Evolutionary conservation across 92 coral and sea anemone species (phyloP).

Genomic region (Umimayanthus kanabou): DNA sequence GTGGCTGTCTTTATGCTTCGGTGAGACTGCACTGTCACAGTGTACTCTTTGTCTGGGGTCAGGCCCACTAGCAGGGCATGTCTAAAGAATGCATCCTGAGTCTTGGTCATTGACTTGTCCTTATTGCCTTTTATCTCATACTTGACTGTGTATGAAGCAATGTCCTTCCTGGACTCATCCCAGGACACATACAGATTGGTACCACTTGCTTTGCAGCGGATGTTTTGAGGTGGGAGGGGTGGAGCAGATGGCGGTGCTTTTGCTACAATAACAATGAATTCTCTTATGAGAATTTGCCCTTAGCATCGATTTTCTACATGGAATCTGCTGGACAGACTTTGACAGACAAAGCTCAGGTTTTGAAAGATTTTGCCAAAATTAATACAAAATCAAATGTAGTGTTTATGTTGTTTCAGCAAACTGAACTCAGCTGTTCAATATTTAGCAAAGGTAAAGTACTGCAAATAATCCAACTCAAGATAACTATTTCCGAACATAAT

Average conservation of each 20-base stretch:
- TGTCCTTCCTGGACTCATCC: slow-evolving; percentile 51
- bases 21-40: slow-evolving; percentile 53
- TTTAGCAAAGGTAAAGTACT: too few species aligned
- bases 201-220: slow-evolving; percentile 53
- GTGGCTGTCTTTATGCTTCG: not conserved
- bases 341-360: too few species aligned
- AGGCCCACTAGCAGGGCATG: slow-evolving; percentile 40
- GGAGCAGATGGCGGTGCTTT: slow-evolving; percentile 7
- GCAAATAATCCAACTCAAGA: too few species aligned
- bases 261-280: not conserved
- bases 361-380: too few species aligned
- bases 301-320: not conserved
- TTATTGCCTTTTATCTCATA: slow-evolving; percentile 51
- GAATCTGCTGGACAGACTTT: too few species aligned
- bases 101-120: slow-evolving; percentile 28
- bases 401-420: too few species aligned
- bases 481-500: too few species aligned
- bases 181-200: slow-evolving; percentile 66
- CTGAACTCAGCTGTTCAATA: too few species aligned
- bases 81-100: slow-evolving; percentile 17
- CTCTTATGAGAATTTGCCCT: not conserved
- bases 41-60: slow-evolving; percentile 57
- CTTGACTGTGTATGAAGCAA: slow-evolving; percentile 56
- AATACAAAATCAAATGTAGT: too few species aligned
- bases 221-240: slow-evolving; percentile 29